A percentile compares a stretch with the other conserved stretches of the same genome.
These are phyloP conservation scores for Tricholauxania praeusta DNA, from an alignment of 2,888 invertebrate genomes.

Conservation along the genomic window DNA sequence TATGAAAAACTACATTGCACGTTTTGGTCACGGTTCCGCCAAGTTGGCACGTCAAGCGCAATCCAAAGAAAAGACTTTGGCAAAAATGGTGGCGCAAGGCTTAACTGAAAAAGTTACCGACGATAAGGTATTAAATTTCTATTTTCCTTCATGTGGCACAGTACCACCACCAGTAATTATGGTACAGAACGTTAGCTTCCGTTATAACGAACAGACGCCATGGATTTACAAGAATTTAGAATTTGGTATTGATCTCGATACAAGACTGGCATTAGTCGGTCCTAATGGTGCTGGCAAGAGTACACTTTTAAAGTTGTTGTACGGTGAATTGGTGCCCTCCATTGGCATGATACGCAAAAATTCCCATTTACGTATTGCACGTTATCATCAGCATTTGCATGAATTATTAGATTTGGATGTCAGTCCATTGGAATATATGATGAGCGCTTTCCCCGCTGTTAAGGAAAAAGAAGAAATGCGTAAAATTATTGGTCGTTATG, in stretches of 20 bases:
- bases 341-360: conserved; percentile 98
- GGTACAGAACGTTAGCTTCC: conserved; percentile 98
- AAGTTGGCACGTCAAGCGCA: conserved; percentile 99
- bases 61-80: conserved; percentile 98
- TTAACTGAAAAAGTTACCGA: conserved; percentile 93
- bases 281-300: conserved; percentile 98
- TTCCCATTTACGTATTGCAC: conserved; percentile 95
- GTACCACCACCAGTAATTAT: conserved; percentile 99
- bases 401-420: conserved; percentile 94
- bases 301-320: conserved; percentile 94
- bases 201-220: conserved; percentile 87
- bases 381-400: conserved; percentile 98
- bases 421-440: conserved; percentile 98
- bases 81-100: conserved; percentile 99
- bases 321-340: conserved; percentile 93
- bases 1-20: conserved; percentile 99
- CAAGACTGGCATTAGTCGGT: conserved; percentile 93
- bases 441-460: conserved; percentile 95
- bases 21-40: conserved; percentile 99
- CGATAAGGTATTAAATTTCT: conserved; percentile 94
- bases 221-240: conserved; percentile 97
- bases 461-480: conserved; percentile 99
- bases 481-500: conserved; percentile 98
- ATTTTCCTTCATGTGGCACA: conserved; percentile 94
- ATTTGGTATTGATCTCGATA: conserved; percentile 98